Evolutionary conservation across 2,888 invertebrate species (phyloP).

Genomic region (Hartigia nigra): DNA sequence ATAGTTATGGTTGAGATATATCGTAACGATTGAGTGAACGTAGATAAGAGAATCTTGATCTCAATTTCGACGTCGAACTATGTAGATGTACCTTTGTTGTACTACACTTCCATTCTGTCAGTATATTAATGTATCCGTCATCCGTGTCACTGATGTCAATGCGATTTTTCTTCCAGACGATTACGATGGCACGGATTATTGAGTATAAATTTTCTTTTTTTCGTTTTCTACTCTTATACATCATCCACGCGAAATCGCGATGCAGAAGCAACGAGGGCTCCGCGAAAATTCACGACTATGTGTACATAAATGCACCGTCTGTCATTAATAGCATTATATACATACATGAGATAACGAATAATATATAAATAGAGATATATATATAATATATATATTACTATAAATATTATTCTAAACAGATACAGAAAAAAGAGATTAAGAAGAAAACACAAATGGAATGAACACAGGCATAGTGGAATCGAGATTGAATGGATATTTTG

Average conservation of each 20-base stretch:
- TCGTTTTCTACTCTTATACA: neutral
- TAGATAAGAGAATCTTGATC: neutral
- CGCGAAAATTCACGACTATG: slow-evolving; percentile 56
- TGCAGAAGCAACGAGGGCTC: slow-evolving; percentile 37
- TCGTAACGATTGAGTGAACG: neutral
- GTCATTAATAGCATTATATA: slow-evolving; percentile 55
- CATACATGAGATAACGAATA: slow-evolving; percentile 35
- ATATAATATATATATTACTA: slow-evolving; percentile 39
- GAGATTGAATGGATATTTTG: slow-evolving; percentile 46
- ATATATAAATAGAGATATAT: slow-evolving; percentile 43
- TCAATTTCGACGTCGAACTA: neutral
- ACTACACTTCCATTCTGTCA: neutral
- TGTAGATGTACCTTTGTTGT: neutral
- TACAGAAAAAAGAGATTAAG: slow-evolving; percentile 23
- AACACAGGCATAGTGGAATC: slow-evolving; percentile 24
- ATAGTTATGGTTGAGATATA: neutral
- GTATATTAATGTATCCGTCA: neutral
- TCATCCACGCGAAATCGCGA: neutral
- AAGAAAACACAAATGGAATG: slow-evolving; percentile 30
- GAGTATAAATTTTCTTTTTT: neutral
- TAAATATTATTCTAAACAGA: slow-evolving; percentile 42
- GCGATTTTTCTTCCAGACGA: neutral
- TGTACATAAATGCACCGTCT: slow-evolving; percentile 64
- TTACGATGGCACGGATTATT: neutral
- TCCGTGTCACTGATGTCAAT: neutral